These are phyloP conservation scores for Stenoptilia bipunctidactyla DNA, from an alignment of 2,888 invertebrate genomes.

Conservation along the genomic window DNA sequence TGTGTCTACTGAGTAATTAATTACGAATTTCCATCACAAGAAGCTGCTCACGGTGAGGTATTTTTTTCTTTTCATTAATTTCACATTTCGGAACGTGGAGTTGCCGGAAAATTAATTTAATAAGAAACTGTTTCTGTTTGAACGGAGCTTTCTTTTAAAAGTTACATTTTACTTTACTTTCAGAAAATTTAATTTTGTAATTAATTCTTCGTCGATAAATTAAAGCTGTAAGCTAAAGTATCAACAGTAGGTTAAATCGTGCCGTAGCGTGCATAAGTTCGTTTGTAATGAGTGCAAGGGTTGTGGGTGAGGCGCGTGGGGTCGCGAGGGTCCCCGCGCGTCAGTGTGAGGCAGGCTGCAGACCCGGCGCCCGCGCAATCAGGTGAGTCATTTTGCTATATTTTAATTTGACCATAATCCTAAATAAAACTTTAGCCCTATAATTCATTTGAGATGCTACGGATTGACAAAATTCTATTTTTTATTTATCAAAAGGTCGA, in stretches of 20 bases:
- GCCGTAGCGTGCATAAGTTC: no score
- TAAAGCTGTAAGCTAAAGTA: no score
- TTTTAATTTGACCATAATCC: no score
- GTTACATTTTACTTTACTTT: neutral
- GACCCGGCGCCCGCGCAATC: no score
- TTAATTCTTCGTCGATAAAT: no score
- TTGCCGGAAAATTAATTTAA: constrained; percentile 50
- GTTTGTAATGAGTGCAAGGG: constrained; percentile 19
- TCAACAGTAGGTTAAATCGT: no score
- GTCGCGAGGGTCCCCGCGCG: constrained; percentile 8
- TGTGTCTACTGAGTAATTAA: constrained; percentile 66
- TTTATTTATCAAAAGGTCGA: no score
- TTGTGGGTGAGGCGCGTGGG: constrained; percentile 14
- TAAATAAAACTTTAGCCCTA: no score
- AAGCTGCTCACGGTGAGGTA: constrained; percentile 32
- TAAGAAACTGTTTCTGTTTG: constrained; percentile 8
- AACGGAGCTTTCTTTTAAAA: neutral
- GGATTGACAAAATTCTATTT: no score
- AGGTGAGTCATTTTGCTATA: no score
- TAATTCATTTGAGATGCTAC: no score
- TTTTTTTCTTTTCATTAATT: constrained; percentile 25
- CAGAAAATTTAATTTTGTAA: neutral
- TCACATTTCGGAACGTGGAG: constrained; percentile 19
- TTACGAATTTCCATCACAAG: constrained; percentile 52
- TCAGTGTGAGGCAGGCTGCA: no score